Evolutionary conservation across 2,797 vertebrate species (phyloP), one percentile per base, ranked within the genome.

Genomic region (Peromyscus nudipes): DNA sequence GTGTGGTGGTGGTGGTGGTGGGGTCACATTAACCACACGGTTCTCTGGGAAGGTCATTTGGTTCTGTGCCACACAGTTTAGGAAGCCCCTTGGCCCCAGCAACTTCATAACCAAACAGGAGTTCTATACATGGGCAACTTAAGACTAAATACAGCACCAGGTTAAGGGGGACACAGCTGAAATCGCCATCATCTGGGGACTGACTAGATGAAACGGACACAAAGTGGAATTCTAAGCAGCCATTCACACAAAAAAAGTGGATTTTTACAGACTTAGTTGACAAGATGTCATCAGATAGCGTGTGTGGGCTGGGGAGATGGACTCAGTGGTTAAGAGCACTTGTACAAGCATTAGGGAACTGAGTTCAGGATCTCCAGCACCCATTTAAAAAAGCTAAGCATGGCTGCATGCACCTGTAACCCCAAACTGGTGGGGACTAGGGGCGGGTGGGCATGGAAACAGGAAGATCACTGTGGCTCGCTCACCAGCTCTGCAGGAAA

Each of bases 1-100:
- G 40, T 49, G 75, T 49, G 75, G 16, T 23, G 4, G 37, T 0
- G 46, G 11, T 2, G 49, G 11, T 12, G 11, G 0, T 13, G 13
- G 27, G 9, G 3, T 25, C 6, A 23, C 13, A 2, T 25, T 2
- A 17, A n/a, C 3, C 3, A 25, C 0, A 1, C 0, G 6, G 75
- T 57, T 91, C 37, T 76, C 40, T 16, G 62, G 88, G 82, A 91
- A 57, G 40, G 82, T 31, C 8, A 40, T 49, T 13, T 23, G 93
- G 79, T 40, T 29, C 43, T 14, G 1, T 0, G 49, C 23, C 9
- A 31, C 7, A 2, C 65, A 40, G 23, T 14, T 67, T 4, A 82
- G 84, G 67, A 60, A 12, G 57, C 69, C 71, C 86, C 60, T 60
- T 31, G 37, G 25, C 17, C 40, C 88, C 46, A 25, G 67, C 8